These are phyloP conservation scores for Gulo gulo DNA, from an alignment of 2,113 vertebrate species.

Conservation along the genomic window DNA sequence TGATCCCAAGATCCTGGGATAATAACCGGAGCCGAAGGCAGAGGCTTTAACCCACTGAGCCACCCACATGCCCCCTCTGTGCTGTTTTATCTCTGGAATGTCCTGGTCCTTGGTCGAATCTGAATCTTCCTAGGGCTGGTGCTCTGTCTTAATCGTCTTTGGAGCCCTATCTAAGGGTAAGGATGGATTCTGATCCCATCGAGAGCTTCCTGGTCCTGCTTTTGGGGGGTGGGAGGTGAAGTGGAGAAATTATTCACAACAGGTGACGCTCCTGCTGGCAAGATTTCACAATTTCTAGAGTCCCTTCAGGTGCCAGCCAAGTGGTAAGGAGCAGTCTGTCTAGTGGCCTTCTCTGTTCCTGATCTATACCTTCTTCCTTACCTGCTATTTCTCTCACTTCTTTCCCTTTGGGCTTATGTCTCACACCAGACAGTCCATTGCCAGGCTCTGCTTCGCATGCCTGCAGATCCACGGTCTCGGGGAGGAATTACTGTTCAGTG, in stretches of 20 bases:
- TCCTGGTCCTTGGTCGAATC: not conserved
- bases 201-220: not conserved
- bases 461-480: not conserved
- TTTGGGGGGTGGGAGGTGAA: not conserved
- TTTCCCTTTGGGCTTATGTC: not conserved
- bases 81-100: not conserved
- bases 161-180: not conserved
- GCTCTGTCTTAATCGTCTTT: not conserved
- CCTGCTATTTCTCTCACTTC: not conserved
- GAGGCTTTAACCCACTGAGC: too few species aligned
- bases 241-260: not conserved
- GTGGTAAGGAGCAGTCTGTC: not conserved
- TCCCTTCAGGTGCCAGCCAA: not conserved
- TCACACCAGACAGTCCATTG: not conserved
- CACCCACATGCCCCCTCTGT: too few species aligned
- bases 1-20: too few species aligned
- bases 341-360: not conserved
- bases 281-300: conserved; percentile 12
- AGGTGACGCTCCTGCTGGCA: not conserved
- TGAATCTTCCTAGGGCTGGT: not conserved
- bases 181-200: not conserved
- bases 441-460: not conserved
- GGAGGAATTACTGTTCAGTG: not conserved
- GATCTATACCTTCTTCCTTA: not conserved
- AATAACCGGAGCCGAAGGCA: too few species aligned